Conservation (phyloP, 2,888 invertebrate genomes). For the Eupithecia abbreviata region DNA sequence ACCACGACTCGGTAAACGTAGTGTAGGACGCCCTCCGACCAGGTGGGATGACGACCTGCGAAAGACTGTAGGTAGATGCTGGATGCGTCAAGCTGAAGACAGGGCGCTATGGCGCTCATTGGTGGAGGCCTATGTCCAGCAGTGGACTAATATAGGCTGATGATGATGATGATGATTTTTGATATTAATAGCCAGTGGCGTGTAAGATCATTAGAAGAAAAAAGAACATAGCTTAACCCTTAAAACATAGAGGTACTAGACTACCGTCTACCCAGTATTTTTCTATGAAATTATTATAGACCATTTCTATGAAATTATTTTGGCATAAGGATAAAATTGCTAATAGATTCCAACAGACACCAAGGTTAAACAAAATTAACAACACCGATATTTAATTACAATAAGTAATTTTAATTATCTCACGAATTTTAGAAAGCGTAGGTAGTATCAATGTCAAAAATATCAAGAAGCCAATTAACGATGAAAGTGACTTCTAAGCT, state of each 20-base stretch:
- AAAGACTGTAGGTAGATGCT: too few species aligned
- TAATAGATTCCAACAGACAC: background rate
- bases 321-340: background rate
- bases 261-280: background rate
- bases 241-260: background rate
- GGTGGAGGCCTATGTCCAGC: too few species aligned
- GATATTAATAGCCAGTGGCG: too few species aligned
- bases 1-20: too few species aligned
- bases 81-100: too few species aligned
- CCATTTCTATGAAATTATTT: background rate
- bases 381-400: conserved; percentile 7
- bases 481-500: background rate
- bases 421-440: background rate
- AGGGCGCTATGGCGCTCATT: too few species aligned
- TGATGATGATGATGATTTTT: too few species aligned
- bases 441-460: conserved; percentile 2
- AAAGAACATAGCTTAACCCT: too few species aligned
- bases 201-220: too few species aligned
- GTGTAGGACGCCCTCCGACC: too few species aligned
- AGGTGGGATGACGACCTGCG: too few species aligned
- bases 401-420: conserved; percentile 5
- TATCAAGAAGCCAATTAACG: conserved; percentile 4
- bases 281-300: background rate
- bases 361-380: conserved; percentile 4
- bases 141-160: too few species aligned